Evolutionary conservation across 2,888 invertebrate genomes (phyloP).

Genomic region (Abrostola tripartita): DNA sequence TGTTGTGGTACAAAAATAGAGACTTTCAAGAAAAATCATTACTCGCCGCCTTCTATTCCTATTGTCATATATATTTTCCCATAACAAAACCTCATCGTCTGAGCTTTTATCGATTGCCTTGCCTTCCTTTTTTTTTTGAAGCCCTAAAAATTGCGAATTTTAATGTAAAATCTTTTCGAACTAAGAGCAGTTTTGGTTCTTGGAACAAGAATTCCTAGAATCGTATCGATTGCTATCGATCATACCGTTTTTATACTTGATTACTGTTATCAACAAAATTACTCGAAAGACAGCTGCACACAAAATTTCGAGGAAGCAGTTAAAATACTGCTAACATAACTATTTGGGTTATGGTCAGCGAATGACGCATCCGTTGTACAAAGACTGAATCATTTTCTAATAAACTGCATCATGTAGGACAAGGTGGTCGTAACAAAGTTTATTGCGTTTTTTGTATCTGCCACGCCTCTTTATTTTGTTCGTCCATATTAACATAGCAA

Average conservation of each 20-base stretch:
- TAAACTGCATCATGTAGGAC: slow-evolving; percentile 59
- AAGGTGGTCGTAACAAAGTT: slow-evolving; percentile 46
- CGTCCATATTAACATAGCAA: slow-evolving; percentile 15
- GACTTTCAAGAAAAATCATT: too few relatives aligned
- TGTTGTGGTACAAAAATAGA: too few relatives aligned
- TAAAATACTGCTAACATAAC: slow-evolving; percentile 48
- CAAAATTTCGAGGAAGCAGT: slow-evolving; percentile 52
- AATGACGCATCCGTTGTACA: slow-evolving; percentile 53
- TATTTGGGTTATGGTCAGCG: slow-evolving; percentile 55
- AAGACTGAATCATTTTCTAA: slow-evolving; percentile 61
- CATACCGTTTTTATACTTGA: slow-evolving; percentile 29
- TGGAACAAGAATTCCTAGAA: slow-evolving; percentile 28
- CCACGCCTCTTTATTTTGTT: slow-evolving; percentile 29
- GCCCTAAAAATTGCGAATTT: background rate
- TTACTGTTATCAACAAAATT: slow-evolving; percentile 40
- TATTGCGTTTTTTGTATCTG: slow-evolving; percentile 40
- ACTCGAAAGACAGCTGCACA: slow-evolving; percentile 41
- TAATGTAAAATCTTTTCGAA: slow-evolving; percentile 18
- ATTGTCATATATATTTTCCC: too few relatives aligned
- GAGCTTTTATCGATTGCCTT: background rate
- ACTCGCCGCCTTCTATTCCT: too few relatives aligned
- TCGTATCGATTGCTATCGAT: slow-evolving; percentile 35
- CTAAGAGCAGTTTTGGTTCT: background rate
- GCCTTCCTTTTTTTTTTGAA: background rate
- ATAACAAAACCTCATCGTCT: too few relatives aligned